Evolutionary conservation across 2,113 vertebrate genomes (phyloP).

Genomic region (Salvelinus alpinus): DNA sequence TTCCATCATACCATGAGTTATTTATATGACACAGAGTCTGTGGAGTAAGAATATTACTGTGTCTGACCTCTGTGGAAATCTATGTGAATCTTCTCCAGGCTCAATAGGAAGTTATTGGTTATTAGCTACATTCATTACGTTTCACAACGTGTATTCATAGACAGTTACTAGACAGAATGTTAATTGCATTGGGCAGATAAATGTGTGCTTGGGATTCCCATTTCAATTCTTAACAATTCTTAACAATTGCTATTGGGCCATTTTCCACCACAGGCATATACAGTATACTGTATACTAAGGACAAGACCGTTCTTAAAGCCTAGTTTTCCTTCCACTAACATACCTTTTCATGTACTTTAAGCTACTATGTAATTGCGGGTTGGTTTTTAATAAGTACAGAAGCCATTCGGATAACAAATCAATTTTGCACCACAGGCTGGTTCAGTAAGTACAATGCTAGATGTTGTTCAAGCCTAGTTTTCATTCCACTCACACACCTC

Average conservation of each 20-base stretch:
- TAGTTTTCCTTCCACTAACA: not conserved
- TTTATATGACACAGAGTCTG: constrained; percentile 41
- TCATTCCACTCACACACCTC: constrained; percentile 14
- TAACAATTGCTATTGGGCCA: too few species aligned
- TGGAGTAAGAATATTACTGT: constrained; percentile 36
- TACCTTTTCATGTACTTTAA: too few species aligned
- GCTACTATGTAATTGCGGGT: too few species aligned
- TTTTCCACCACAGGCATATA: too few species aligned
- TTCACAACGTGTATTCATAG: not conserved
- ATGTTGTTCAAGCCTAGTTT: not conserved
- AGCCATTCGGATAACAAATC: too few species aligned
- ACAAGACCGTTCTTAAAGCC: not conserved
- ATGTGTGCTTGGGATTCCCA: too few species aligned
- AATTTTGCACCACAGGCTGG: too few species aligned
- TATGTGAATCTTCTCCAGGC: not conserved
- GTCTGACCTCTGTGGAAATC: constrained; percentile 35
- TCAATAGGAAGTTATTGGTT: not conserved
- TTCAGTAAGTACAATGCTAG: too few species aligned
- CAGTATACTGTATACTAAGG: not conserved
- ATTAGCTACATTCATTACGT: not conserved
- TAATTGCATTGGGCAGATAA: not conserved
- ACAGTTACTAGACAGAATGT: not conserved
- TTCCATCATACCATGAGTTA: constrained; percentile 35
- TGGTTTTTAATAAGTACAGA: too few species aligned
- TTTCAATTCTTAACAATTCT: too few species aligned